Percentiles rank a stretch among this genome's conserved stretches.
Conservation (phyloP, 2,888 invertebrate species). For the Drosophila nr. perissopoda region DNA sequence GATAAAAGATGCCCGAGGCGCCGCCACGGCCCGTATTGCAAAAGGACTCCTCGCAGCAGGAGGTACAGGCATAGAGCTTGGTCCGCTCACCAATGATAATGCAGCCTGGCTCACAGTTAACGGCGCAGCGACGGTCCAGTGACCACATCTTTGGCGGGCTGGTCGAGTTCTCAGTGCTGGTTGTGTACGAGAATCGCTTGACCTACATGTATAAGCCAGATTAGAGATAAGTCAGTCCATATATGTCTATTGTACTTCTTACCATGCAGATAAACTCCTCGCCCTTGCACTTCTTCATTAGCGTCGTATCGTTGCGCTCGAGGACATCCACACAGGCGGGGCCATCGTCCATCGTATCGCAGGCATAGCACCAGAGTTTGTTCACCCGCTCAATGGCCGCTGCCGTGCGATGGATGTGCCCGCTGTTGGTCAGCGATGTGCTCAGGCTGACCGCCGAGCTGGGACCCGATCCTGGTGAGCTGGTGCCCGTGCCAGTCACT, state of each 20-base stretch:
- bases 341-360: slow-evolving; percentile 91
- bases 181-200: slow-evolving; percentile 93
- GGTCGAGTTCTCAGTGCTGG: slow-evolving; percentile 91
- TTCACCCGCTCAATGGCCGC: slow-evolving; percentile 91
- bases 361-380: slow-evolving; percentile 93
- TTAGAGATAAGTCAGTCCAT: background rate
- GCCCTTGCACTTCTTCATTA: slow-evolving; percentile 90
- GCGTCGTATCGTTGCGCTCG: slow-evolving; percentile 86
- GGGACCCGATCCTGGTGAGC: slow-evolving; percentile 75
- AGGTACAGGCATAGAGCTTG: slow-evolving; percentile 94
- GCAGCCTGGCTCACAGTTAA: slow-evolving; percentile 94
- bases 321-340: slow-evolving; percentile 88
- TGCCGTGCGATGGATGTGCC: slow-evolving; percentile 89
- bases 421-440: slow-evolving; percentile 86
- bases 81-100: slow-evolving; percentile 95
- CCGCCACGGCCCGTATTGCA: slow-evolving; percentile 91
- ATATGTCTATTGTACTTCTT: slow-evolving; percentile 47
- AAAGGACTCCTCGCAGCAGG: slow-evolving; percentile 91
- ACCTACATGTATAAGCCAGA: slow-evolving; percentile 84
- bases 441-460: slow-evolving; percentile 56
- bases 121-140: slow-evolving; percentile 92
- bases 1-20: slow-evolving; percentile 71
- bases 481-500: slow-evolving; percentile 72
- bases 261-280: slow-evolving; percentile 92
- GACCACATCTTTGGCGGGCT: slow-evolving; percentile 93